phyloP scores from a whole-genome alignment of 1,140 invertebrate genomes.

The Drosophila lini region DNA sequence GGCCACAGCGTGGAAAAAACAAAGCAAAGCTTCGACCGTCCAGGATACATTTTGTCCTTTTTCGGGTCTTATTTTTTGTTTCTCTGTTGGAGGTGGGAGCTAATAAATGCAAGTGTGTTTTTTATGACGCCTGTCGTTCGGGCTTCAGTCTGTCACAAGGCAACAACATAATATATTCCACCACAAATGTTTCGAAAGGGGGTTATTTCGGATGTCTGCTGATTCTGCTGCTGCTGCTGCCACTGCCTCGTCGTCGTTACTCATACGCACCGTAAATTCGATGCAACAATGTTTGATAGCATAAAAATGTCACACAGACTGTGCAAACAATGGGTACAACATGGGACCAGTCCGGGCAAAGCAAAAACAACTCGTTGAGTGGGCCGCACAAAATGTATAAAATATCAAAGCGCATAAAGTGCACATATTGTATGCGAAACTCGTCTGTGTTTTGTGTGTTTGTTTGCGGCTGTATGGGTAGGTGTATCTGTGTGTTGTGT shows the following conservation, averaged over 20 bases:
- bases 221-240: conserved; percentile 11
- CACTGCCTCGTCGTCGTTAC: conserved; percentile 57
- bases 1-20: neutral
- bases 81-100: conserved; percentile 29
- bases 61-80: conserved; percentile 12
- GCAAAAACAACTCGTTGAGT: conserved; percentile 57
- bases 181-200: conserved; percentile 52
- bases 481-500: neutral
- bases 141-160: conserved; percentile 40
- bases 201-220: conserved; percentile 24
- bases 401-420: conserved; percentile 77
- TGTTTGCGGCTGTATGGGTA: neutral
- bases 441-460: conserved; percentile 30
- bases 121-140: conserved; percentile 71
- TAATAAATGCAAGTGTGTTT: conserved; percentile 81
- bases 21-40: conserved; percentile 7
- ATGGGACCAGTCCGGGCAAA: conserved; percentile 20
- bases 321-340: conserved; percentile 71
- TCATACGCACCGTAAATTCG: conserved; percentile 81
- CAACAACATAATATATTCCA: conserved; percentile 63
- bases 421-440: conserved; percentile 70
- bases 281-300: conserved; percentile 79
- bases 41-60: conserved; percentile 15
- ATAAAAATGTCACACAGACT: conserved; percentile 77
- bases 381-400: conserved; percentile 56